Evolutionary conservation across 2,888 invertebrate species (phyloP).

Genomic region (Gibbula magus): DNA sequence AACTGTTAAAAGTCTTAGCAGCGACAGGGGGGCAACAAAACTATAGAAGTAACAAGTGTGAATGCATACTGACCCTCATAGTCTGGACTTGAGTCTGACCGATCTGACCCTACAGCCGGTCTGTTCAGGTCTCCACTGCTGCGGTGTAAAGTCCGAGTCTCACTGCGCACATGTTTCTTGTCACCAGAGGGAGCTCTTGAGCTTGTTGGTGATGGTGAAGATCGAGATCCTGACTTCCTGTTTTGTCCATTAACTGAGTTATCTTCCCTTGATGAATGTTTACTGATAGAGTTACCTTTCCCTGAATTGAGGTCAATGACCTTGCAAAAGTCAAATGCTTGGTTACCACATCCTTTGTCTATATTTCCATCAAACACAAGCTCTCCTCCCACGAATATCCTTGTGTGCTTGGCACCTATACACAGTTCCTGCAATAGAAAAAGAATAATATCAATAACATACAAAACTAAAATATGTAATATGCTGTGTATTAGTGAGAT

Average conservation of each 20-base stretch:
- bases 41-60: too few species aligned
- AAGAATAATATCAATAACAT: neutral
- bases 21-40: too few species aligned
- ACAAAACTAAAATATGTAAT: neutral
- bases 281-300: slow-evolving; percentile 4
- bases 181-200: slow-evolving; percentile 27
- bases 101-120: slow-evolving; percentile 47
- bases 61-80: slow-evolving; percentile 27
- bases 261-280: slow-evolving; percentile 5
- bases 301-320: slow-evolving; percentile 48
- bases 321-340: slow-evolving; percentile 73
- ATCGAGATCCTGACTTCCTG: slow-evolving; percentile 52
- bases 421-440: slow-evolving; percentile 65
- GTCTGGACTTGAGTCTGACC: slow-evolving; percentile 47
- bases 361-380: slow-evolving; percentile 68
- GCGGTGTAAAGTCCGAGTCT: slow-evolving; percentile 56
- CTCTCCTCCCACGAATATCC: slow-evolving; percentile 62
- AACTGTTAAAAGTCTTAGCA: too few species aligned
- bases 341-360: slow-evolving; percentile 75
- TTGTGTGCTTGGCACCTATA: slow-evolving; percentile 67
- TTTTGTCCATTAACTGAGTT: slow-evolving; percentile 19
- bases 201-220: slow-evolving; percentile 42
- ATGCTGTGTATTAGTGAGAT: neutral
- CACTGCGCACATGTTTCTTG: slow-evolving; percentile 48
- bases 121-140: slow-evolving; percentile 37